Evolutionary conservation across 2,113 vertebrate genomes (phyloP), one percentile per base, ranked within the genome.

Genomic region (Oryzias curvinotus): DNA sequence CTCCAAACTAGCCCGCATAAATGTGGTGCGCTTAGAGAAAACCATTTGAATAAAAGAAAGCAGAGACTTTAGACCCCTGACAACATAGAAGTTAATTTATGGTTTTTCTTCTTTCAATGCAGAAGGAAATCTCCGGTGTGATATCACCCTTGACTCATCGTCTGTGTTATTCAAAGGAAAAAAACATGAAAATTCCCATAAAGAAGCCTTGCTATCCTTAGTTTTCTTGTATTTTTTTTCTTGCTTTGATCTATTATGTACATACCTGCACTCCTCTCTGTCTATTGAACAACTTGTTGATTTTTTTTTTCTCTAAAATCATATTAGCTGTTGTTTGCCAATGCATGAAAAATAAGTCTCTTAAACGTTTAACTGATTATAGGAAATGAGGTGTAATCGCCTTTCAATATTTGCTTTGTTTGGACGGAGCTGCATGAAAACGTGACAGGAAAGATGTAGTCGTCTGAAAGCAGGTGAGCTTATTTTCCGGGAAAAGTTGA

Each of bases 11-110:
- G 81, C 87, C 28, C 57, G 81, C 63, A 82, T 91, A 68, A 79
- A 49, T 15, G 79, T 89, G 45, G 49, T 78, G 52, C 71, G 66
- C 25, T 85, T 92, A 87, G 90, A 91, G 57, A 91, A 87, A 80
- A 41, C 62, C 7, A 61, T 89, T 54, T 90, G 72, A 85, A 80
- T 17, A 50, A 16, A 12, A 58, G 56, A 50, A 62, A 51, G 36
- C 36, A 36, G 15, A 46, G 55, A 67, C 41, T 53, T 43, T 23
- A 45, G 42, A 42, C 50, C 19, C 18, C 56, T 26, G 44, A 68
- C 61, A 57, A 43, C 46, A 47, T 50, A 17, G 14, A 62, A 23
- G 5, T 62, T 84, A 60, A 77, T 79, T 78, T 65, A 78, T 73
- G 36, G 21, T 44, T 44, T 47, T 28, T 50, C 0, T 65, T 58